Conservation (phyloP, 2,888 invertebrate genomes). For the Apotomis turbidana region DNA sequence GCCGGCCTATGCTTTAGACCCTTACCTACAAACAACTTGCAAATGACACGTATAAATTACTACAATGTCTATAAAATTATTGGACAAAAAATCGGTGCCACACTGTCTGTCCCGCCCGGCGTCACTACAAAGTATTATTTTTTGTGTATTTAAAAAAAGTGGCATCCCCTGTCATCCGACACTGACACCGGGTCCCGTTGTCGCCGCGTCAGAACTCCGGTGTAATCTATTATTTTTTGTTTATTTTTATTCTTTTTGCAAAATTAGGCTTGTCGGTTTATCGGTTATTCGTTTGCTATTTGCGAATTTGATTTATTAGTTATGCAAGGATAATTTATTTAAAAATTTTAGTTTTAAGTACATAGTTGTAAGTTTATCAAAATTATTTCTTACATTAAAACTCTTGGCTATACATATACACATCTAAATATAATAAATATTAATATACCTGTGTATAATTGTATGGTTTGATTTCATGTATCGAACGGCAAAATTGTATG, state of each 20-base stretch:
- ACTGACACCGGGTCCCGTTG: conserved; percentile 35
- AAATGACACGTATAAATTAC: conserved; percentile 27
- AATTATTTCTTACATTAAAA: too few species aligned
- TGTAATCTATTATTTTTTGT: conserved; percentile 35
- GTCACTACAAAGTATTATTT: conserved; percentile 37
- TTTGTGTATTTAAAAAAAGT: conserved; percentile 28
- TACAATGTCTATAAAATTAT: conserved; percentile 23
- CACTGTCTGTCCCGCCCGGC: conserved; percentile 38
- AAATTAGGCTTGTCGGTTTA: conserved; percentile 12
- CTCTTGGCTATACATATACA: too few species aligned
- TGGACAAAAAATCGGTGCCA: conserved; percentile 39
- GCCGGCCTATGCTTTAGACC: too few species aligned
- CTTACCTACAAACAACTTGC: background rate
- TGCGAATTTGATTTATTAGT: background rate
- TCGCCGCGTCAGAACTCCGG: conserved; percentile 31
- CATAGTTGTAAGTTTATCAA: too few species aligned
- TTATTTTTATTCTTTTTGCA: background rate
- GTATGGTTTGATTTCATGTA: too few species aligned
- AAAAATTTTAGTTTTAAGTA: too few species aligned
- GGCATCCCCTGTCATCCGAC: conserved; percentile 34
- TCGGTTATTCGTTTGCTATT: background rate
- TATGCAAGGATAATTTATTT: too few species aligned
- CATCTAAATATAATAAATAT: too few species aligned
- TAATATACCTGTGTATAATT: too few species aligned
- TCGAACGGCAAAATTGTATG: too few species aligned